Evolutionary conservation across 2,113 vertebrate genomes (phyloP), one percentile per base, ranked within the genome.

Genomic region (Nesoenas mayeri): DNA sequence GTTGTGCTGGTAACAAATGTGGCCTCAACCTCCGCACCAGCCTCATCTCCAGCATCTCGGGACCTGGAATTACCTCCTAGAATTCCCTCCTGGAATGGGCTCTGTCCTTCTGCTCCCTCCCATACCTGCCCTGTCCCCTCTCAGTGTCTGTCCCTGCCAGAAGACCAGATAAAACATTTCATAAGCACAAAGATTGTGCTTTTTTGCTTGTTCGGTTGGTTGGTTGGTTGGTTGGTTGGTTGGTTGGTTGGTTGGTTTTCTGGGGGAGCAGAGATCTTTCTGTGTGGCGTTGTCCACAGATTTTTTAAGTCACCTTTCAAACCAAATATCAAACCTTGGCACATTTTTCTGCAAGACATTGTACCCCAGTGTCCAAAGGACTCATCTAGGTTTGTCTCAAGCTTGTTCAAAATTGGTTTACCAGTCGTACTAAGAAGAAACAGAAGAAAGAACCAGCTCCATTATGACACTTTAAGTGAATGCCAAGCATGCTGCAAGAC

Each of bases 1-100:
- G 8, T 56, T 1, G 3, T 20, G 21, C 20, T 69, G 36, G 36
- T 58, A 66, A 79, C 54, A 87, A 53, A 77, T 0, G 2, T 17
- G 34, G 10, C 24, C 40, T 6, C 12, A 66, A 20, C 5, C 22
- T 82, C 82, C 4, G 1, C 57, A 73, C 8, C 12, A 57, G 12
- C 11, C 50, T 25, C 6, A n/a, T 53, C 13, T 29, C 19, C 9
- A n/a, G 5, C 1, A 1, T 14, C 16, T n/a, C 3, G 0, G 61
- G 50, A 66, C 36, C 47, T 51, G 40, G 40, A 44, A 40, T 40
- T 40, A 40, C 40, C 40, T 40, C 36, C 40, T 51, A 34, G 40
- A 44, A 44, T 32, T 72, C 54, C 9, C 70, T 66, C 21, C 24
- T 65, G 38, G 6, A 20, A 28, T 4, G 34, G 34, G 31, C 32